phyloP scores from a whole-genome alignment of 2,113 vertebrate genomes.

The Toxostoma redivivum region DNA sequence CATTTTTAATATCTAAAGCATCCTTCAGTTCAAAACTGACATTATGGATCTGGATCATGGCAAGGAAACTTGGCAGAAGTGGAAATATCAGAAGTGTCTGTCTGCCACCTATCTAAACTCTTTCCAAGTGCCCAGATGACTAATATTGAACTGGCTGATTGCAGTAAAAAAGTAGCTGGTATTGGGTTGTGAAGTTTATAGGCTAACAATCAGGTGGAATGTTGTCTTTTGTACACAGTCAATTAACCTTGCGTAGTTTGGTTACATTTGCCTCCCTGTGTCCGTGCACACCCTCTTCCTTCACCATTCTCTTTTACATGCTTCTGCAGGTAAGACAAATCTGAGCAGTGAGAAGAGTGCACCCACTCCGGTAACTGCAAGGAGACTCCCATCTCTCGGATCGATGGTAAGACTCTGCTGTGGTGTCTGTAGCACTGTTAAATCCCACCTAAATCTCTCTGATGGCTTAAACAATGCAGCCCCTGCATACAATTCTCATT shows the following conservation, averaged over 20 bases:
- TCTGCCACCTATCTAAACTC: neutral
- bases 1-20: rapidly evolving
- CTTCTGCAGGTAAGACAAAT: neutral
- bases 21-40: neutral
- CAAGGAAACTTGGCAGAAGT: neutral
- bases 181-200: neutral
- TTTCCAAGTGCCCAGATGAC: neutral
- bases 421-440: neutral
- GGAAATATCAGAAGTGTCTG: neutral
- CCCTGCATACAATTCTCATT: neutral
- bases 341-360: slow-evolving; percentile 7
- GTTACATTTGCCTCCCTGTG: neutral
- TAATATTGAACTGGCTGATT: neutral
- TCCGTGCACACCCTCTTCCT: rapidly evolving
- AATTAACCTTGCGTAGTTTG: neutral
- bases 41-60: neutral
- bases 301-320: rapidly evolving
- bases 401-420: slow-evolving; percentile 50
- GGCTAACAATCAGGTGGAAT: neutral
- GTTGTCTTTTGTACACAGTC: neutral
- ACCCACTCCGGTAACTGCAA: slow-evolving; percentile 2
- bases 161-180: neutral
- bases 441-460: neutral
- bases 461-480: neutral
- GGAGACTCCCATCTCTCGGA: neutral